Conservation (phyloP, 2,888 invertebrate species). For the Parthenolecanium corni region DNA sequence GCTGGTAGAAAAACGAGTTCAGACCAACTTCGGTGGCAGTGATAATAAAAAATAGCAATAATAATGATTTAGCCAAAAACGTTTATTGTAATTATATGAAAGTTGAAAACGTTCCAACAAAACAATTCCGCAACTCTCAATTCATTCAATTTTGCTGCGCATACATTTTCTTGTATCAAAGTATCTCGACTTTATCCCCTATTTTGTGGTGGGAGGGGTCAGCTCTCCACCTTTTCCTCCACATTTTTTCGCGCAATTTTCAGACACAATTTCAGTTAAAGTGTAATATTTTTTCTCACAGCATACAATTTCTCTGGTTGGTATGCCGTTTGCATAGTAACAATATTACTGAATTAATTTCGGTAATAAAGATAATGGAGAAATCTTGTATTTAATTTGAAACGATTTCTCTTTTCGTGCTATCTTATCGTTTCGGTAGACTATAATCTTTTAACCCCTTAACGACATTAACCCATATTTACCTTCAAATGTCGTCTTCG, state of each 20-base stretch:
- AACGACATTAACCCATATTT: slow-evolving; percentile 11
- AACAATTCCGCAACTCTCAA: not conserved
- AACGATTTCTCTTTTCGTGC: slow-evolving; percentile 12
- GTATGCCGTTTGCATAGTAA: slow-evolving; percentile 14
- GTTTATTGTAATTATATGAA: slow-evolving; percentile 2
- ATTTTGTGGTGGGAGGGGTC: too few relatives aligned
- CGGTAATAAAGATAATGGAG: slow-evolving; percentile 14
- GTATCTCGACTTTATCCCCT: not conserved
- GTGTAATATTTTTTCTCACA: slow-evolving; percentile 2
- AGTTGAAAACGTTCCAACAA: slow-evolving; percentile 10
- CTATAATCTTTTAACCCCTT: slow-evolving; percentile 16
- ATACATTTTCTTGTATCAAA: not conserved
- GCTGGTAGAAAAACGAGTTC: too few relatives aligned
- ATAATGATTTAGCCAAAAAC: not conserved
- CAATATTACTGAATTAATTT: slow-evolving; percentile 14
- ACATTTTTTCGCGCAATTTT: not conserved
- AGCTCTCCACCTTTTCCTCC: not conserved
- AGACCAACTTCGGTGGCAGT: too few relatives aligned
- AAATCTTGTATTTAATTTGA: slow-evolving; percentile 14
- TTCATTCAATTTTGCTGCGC: slow-evolving; percentile 5
- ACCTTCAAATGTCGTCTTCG: not conserved
- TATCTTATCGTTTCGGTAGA: slow-evolving; percentile 2
- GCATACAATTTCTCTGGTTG: not conserved
- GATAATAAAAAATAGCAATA: not conserved
- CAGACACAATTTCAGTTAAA: slow-evolving; percentile 5